These are phyloP conservation scores for Hemicentrotus pulcherrimus DNA, from an alignment of 35 echinoderm and acorn worm genomes.

Conservation along the genomic window DNA sequence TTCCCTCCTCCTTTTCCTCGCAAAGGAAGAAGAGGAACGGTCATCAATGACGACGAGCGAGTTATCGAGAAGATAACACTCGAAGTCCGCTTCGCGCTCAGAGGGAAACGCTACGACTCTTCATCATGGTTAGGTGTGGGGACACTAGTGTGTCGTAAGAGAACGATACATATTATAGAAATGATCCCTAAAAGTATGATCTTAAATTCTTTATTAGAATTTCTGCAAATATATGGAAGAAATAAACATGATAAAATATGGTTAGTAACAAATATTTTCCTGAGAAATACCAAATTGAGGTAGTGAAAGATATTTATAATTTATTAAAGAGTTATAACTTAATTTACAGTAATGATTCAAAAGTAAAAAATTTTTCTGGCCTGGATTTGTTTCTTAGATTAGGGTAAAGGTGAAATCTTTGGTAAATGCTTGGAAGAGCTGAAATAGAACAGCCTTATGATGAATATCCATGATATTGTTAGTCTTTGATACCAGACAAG, in stretches of 20 bases:
- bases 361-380: background rate
- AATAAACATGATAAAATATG: background rate
- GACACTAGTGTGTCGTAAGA: too few relatives aligned
- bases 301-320: too few relatives aligned
- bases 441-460: too few relatives aligned
- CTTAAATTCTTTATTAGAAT: background rate
- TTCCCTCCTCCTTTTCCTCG: too few relatives aligned
- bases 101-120: too few relatives aligned
- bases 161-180: conserved; percentile 70
- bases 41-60: conserved; percentile 68
- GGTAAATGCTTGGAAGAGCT: too few relatives aligned
- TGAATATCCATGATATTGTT: background rate
- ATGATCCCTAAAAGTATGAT: conserved; percentile 86
- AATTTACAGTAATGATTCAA: background rate
- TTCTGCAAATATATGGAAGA: background rate
- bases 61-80: background rate
- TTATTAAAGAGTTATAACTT: too few relatives aligned
- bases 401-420: background rate
- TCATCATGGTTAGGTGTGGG: too few relatives aligned
- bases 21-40: conserved; percentile 74
- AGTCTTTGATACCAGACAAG: background rate
- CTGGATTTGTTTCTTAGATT: background rate
- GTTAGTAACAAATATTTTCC: background rate
- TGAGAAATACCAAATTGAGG: too few relatives aligned
- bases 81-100: too few relatives aligned